Evolutionary conservation across 2,888 invertebrate genomes (phyloP).

Genomic region (Chaetogeoica ovagalla): DNA sequence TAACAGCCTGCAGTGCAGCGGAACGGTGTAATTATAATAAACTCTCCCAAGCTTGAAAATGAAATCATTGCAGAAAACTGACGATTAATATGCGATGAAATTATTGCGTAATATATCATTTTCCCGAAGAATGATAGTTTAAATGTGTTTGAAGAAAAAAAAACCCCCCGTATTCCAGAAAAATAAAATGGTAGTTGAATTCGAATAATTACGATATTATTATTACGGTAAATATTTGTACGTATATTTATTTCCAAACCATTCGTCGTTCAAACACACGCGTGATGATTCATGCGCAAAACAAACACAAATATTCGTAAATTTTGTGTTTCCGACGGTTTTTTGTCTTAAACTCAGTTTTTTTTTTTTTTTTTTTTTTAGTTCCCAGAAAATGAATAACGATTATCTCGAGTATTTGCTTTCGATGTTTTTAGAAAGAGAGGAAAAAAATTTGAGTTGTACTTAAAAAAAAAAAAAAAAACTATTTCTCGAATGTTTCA

Average conservation of each 20-base stretch:
- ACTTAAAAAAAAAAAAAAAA: background rate
- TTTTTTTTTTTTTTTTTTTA: background rate
- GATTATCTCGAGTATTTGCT: too few relatives aligned
- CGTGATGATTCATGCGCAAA: background rate
- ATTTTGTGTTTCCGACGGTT: too few relatives aligned
- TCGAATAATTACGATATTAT: background rate
- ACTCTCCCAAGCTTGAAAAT: too few relatives aligned
- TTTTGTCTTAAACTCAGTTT: background rate
- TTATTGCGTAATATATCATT: background rate
- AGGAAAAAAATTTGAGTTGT: background rate
- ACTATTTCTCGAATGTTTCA: background rate
- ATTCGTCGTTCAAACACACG: too few relatives aligned
- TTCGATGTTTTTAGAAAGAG: too few relatives aligned
- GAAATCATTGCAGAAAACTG: too few relatives aligned
- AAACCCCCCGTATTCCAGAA: background rate
- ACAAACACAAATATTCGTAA: slow-evolving; percentile 1
- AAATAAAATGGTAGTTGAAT: background rate
- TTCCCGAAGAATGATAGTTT: too few relatives aligned
- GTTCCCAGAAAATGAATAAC: too few relatives aligned
- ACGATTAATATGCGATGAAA: too few relatives aligned
- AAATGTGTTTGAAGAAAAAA: background rate
- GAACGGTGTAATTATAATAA: too few relatives aligned
- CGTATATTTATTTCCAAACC: background rate
- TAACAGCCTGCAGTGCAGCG: too few relatives aligned
- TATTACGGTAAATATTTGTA: background rate